Evolutionary conservation across 1,140 invertebrate species (phyloP), one percentile per base, ranked within the genome.

Genomic region (Calephelis virginiensis): DNA sequence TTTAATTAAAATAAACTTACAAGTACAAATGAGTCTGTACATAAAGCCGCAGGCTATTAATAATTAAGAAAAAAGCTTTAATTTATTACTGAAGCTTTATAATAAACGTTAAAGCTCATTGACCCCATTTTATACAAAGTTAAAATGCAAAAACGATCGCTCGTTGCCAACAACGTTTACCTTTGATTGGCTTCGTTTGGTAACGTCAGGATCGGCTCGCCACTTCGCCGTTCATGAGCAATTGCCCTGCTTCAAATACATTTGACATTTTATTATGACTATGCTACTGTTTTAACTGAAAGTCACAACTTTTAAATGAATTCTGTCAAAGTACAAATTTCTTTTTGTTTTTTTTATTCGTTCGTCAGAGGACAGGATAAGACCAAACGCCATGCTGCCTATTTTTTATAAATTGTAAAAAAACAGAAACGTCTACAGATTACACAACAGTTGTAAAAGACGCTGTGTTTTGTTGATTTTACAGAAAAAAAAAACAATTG

Each of bases 171-270:
- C 65, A 28, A 59, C 56, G 47, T 66, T 28, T 56, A 40, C 60
- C 66, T 47, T 60, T 64, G 70, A 81, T 81, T 81, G 77, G 66
- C 75, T 80, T 81, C 80, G 75, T 81, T 81, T 80, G 73, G 17
- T 38, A 71, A 72, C 68, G 71, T 75, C 78, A 81, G 73, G 73
- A 64, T 53, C 62, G 47, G 45, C 59, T 49, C 40, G 61, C 60
- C 61, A 68, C 61, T 68, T 67, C 63, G 14, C 53, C 47, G 47
- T 37, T 61, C 53, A 64, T 66, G 49, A 61, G 66, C 9, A 64
- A 68, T 72, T 65, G 66, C 49, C 12, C 37, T 14, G 63, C 40
- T 64, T 43, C 12, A 49, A 56, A 64, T 50, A 45, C 43, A 64
- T 56, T 56, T 40, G 63, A 53, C 48, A 49, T 64, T 64, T 64